Percentiles rank a stretch among this genome's conserved stretches.
phyloP scores from a whole-genome alignment of 2,888 invertebrate species.

The Lasioglossum villosulum region DNA sequence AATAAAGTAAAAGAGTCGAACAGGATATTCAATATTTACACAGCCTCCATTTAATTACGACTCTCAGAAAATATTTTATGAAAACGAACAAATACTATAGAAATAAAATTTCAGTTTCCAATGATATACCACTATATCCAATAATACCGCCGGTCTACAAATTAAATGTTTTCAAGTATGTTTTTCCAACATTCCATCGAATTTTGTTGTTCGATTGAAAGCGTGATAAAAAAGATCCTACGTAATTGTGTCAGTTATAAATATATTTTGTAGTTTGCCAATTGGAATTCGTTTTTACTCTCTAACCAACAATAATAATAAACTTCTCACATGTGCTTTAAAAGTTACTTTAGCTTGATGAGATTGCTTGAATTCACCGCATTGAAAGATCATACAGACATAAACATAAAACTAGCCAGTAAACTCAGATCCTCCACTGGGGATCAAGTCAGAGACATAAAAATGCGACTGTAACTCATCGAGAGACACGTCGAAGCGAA shows the following conservation, averaged over 20 bases:
- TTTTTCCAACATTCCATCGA: not conserved
- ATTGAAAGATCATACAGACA: not conserved
- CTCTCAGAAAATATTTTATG: not conserved
- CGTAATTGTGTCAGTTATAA: not conserved
- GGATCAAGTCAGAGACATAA: not conserved
- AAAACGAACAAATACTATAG: not conserved
- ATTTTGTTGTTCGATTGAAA: not conserved
- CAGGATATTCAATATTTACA: not conserved
- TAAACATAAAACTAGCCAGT: not conserved
- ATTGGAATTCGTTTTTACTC: not conserved
- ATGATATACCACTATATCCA: not conserved
- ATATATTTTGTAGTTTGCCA: not conserved
- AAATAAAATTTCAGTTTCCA: not conserved
- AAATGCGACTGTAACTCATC: conserved; percentile 4
- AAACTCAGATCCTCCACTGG: not conserved
- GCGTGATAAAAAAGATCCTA: not conserved
- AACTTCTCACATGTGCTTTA: accelerated
- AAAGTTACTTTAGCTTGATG: not conserved
- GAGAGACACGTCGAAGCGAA: not conserved
- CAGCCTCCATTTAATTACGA: not conserved
- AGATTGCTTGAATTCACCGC: not conserved
- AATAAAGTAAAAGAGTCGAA: not conserved
- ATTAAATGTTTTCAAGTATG: not conserved
- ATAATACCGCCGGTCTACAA: not conserved
- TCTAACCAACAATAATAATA: not conserved